A percentile compares a stretch with the other conserved stretches of the same genome.
Conservation (phyloP, 2,797 vertebrate species). For the Sciaenops ocellatus region DNA sequence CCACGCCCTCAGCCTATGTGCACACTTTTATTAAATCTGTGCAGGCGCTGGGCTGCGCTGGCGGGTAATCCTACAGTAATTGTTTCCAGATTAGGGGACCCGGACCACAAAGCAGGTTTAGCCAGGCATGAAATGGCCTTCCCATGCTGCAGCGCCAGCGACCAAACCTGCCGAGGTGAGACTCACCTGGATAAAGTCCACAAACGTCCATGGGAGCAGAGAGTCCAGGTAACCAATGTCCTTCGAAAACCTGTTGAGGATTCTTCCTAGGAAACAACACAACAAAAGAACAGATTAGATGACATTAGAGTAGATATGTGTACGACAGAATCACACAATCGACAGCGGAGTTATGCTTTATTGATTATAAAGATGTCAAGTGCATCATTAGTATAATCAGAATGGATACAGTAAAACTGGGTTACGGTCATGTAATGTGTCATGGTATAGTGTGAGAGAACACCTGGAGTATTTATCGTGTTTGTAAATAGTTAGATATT, state of each 20-base stretch:
- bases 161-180: conserved; percentile 82
- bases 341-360: not conserved
- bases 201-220: conserved; percentile 92
- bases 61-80: conserved; percentile 88
- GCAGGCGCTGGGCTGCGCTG: conserved; percentile 85
- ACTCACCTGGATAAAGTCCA: conserved; percentile 97
- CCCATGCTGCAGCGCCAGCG: conserved; percentile 77
- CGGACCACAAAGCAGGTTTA: conserved; percentile 86
- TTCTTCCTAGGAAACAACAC: conserved; percentile 77
- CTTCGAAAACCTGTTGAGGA: conserved; percentile 94
- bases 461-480: no score
- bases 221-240: conserved; percentile 97
- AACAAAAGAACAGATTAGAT: conserved; percentile 60
- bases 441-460: no score
- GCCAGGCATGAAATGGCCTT: conserved; percentile 89
- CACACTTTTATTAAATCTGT: conserved; percentile 88
- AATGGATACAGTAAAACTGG: not conserved
- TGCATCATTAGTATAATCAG: conserved; percentile 19
- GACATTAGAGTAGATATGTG: conserved; percentile 17
- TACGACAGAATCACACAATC: not conserved
- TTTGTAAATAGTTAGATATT: not conserved
- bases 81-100: conserved; percentile 89
- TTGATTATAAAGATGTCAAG: conserved; percentile 9
- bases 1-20: conserved; percentile 89
- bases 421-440: conserved; percentile 4